Evolutionary conservation across 2,113 vertebrate genomes (phyloP).

Genomic region (Myocastor coypus): DNA sequence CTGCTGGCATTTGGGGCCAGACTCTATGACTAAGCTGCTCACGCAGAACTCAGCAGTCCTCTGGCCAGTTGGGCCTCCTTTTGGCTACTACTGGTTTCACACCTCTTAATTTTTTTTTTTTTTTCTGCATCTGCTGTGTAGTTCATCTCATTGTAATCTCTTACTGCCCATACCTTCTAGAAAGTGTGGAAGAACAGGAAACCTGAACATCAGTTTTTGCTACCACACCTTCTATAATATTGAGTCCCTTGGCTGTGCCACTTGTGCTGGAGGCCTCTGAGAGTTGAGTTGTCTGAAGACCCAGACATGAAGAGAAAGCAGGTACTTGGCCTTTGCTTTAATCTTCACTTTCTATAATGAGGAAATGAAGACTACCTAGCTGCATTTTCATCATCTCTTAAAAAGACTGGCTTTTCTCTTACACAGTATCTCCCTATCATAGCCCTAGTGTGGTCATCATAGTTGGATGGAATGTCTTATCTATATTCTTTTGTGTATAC

Average conservation of each 20-base stretch:
- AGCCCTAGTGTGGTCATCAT: background rate
- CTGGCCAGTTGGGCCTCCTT: background rate
- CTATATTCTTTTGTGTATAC: background rate
- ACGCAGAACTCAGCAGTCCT: background rate
- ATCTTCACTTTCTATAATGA: background rate
- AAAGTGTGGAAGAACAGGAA: background rate
- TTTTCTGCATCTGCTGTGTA: background rate
- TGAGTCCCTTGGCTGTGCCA: background rate
- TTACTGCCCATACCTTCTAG: background rate
- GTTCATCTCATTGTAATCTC: background rate
- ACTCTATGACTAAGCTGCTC: background rate
- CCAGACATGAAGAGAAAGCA: background rate
- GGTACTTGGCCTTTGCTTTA: background rate
- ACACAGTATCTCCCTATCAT: background rate
- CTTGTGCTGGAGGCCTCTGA: background rate
- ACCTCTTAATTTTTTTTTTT: background rate
- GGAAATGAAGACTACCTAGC: background rate
- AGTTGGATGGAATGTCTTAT: background rate
- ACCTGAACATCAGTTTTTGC: background rate
- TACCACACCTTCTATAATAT: background rate
- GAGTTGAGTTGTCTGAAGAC: background rate
- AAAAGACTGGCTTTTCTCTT: background rate
- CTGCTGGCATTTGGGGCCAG: background rate
- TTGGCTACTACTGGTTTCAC: background rate
- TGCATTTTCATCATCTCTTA: background rate